These are phyloP conservation scores for Drosophila miranda DNA, from an alignment of 1,140 invertebrate genomes.

Conservation along the genomic window DNA sequence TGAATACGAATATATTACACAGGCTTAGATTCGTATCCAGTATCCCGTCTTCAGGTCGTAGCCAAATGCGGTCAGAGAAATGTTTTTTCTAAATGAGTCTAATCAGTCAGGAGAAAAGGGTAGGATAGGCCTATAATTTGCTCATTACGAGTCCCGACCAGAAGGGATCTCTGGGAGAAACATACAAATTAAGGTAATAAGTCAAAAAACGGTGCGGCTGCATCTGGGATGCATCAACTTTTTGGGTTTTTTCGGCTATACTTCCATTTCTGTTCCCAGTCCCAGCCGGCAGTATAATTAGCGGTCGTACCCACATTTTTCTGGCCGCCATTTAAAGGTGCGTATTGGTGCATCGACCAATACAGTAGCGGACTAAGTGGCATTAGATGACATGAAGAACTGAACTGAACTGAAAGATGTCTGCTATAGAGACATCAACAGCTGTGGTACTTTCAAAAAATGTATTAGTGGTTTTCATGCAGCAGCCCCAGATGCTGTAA, in stretches of 20 bases:
- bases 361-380: constrained; percentile 2
- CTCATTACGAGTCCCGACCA: constrained; percentile 57
- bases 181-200: constrained; percentile 70
- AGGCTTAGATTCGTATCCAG: too few species aligned
- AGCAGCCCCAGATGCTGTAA: too few species aligned
- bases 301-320: constrained; percentile 45
- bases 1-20: too few species aligned
- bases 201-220: constrained; percentile 62
- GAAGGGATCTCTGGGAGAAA: constrained; percentile 23
- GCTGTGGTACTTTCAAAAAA: constrained; percentile 66
- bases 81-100: constrained; percentile 70
- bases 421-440: constrained; percentile 68
- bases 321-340: constrained; percentile 47
- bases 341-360: constrained; percentile 29
- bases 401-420: constrained; percentile 4
- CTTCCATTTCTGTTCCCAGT: constrained; percentile 23
- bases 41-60: constrained; percentile 23
- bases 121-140: constrained; percentile 79
- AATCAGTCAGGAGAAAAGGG: constrained; percentile 69
- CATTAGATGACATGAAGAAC: constrained; percentile 21
- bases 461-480: constrained; percentile 57
- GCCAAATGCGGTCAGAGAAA: constrained; percentile 50
- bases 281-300: constrained; percentile 67
- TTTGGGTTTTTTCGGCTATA: constrained; percentile 13
- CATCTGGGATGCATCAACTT: constrained; percentile 69